phyloP scores from a whole-genome alignment of 2,888 invertebrate species.

The Lucinisca nassula region DNA sequence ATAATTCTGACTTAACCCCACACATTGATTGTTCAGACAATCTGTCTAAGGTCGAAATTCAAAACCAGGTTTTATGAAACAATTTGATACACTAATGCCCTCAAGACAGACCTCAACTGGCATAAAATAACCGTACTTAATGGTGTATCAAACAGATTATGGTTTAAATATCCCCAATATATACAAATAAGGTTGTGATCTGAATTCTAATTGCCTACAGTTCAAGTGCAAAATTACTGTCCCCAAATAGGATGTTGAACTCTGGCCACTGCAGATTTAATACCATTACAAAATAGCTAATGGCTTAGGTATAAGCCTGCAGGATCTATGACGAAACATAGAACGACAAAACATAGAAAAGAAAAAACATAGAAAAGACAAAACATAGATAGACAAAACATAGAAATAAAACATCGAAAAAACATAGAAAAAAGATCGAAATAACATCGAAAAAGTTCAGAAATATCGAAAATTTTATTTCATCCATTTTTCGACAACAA shows the following conservation, averaged over 20 bases:
- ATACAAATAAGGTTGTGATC: constrained; percentile 6
- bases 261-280: not conserved
- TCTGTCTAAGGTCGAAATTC: not conserved
- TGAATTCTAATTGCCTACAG: not conserved
- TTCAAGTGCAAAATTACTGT: not conserved
- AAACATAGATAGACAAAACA: too few species aligned
- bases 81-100: constrained; percentile 3
- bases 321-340: too few species aligned
- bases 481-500: too few species aligned
- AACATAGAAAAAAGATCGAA: too few species aligned
- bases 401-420: too few species aligned
- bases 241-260: not conserved
- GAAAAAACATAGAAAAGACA: too few species aligned
- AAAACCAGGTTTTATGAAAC: not conserved
- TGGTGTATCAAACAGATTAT: constrained; percentile 14
- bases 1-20: too few species aligned
- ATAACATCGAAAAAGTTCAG: too few species aligned
- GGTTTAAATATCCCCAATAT: constrained; percentile 13
- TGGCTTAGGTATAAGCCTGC: too few species aligned
- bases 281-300: too few species aligned
- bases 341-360: too few species aligned
- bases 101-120: not conserved
- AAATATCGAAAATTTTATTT: too few species aligned
- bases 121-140: not conserved
- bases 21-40: not conserved